Evolutionary conservation across 1,140 invertebrate genomes (phyloP).

Genomic region (Drosophila ficusphila): DNA sequence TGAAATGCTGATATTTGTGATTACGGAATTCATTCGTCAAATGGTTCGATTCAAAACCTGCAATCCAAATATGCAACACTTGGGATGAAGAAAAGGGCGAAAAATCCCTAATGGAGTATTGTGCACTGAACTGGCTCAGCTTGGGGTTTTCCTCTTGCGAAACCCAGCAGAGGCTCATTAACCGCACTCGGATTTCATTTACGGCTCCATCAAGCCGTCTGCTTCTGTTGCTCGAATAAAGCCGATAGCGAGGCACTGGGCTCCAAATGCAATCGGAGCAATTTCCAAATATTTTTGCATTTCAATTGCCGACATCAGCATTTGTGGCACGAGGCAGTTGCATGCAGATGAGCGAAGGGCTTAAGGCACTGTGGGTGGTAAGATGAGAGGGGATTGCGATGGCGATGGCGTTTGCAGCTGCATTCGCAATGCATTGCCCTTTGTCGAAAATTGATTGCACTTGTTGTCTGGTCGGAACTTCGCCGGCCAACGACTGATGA

Average conservation of each 20-base stretch:
- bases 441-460: conserved; percentile 71
- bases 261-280: conserved; percentile 37
- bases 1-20: too few relatives aligned
- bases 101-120: neutral
- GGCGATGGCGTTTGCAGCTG: conserved; percentile 3
- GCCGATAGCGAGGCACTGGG: neutral
- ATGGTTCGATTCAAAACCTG: neutral
- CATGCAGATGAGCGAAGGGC: conserved; percentile 6
- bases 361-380: neutral
- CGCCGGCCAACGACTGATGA: conserved; percentile 50
- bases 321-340: conserved; percentile 21
- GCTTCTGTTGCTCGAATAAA: neutral
- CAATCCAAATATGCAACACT: neutral
- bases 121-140: neutral
- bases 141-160: neutral
- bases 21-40: neutral
- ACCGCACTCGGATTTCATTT: conserved; percentile 19
- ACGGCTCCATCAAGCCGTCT: conserved; percentile 10
- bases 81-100: neutral
- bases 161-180: conserved; percentile 26
- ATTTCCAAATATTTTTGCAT: conserved; percentile 80
- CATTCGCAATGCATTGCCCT: conserved; percentile 26
- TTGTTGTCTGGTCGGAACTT: conserved; percentile 53
- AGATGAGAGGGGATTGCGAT: conserved; percentile 1
- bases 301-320: conserved; percentile 72